These are phyloP conservation scores for Psephotus haematonotus DNA, from an alignment of 2,113 vertebrate species.

Conservation along the genomic window DNA sequence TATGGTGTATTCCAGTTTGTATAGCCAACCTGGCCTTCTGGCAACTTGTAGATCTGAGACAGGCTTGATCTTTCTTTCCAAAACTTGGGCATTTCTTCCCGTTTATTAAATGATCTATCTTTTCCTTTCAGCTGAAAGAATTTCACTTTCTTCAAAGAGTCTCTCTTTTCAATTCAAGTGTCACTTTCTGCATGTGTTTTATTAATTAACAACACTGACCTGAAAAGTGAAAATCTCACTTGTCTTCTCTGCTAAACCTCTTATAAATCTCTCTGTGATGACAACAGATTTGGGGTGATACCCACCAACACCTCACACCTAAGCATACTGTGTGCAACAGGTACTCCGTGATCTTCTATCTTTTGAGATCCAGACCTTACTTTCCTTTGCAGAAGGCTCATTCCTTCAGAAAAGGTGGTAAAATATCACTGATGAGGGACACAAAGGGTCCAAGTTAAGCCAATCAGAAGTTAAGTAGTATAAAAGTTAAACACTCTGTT, in stretches of 20 bases:
- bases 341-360: rapidly evolving
- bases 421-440: not conserved
- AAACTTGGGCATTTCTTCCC: not conserved
- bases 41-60: not conserved
- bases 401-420: not conserved
- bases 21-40: not conserved
- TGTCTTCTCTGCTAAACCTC: not conserved
- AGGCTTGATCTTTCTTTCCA: not conserved
- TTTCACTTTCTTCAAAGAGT: not conserved
- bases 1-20: not conserved
- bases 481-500: not conserved
- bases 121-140: not conserved
- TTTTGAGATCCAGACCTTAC: not conserved
- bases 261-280: not conserved
- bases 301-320: not conserved
- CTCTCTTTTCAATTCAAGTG: not conserved
- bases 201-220: not conserved
- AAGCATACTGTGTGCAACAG: not conserved
- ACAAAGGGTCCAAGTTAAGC: not conserved
- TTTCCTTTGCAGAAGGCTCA: not conserved
- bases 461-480: not conserved
- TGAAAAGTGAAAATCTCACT: not conserved
- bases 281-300: not conserved
- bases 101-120: not conserved
- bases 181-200: not conserved